Evolutionary conservation across 2,113 vertebrate genomes (phyloP).

Genomic region (Gnathonemus echidnorhynchus): DNA sequence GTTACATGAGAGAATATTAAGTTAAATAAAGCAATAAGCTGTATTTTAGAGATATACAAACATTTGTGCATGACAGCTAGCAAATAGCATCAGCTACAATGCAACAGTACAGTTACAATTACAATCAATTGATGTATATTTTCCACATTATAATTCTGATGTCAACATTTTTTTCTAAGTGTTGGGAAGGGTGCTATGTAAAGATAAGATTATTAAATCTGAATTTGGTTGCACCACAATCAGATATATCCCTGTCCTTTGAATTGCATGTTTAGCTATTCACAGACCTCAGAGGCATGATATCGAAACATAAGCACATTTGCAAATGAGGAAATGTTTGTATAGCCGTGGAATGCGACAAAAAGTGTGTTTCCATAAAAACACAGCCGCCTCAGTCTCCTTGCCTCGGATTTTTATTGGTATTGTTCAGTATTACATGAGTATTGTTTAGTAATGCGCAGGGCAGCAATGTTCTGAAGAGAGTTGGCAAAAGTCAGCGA

Average conservation of each 20-base stretch:
- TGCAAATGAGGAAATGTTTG: background rate
- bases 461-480: background rate
- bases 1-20: background rate
- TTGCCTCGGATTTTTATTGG: background rate
- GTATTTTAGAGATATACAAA: background rate
- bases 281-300: background rate
- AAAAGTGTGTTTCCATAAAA: background rate
- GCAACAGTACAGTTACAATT: background rate
- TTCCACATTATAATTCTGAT: background rate
- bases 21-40: background rate
- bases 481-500: background rate
- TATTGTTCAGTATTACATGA: background rate
- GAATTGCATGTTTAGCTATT: background rate
- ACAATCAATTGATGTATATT: background rate
- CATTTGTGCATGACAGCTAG: background rate
- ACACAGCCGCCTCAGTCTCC: background rate
- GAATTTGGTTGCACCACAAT: background rate
- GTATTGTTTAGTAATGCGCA: background rate
- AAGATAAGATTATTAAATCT: background rate
- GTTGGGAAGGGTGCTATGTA: background rate
- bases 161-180: background rate
- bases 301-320: background rate
- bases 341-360: background rate
- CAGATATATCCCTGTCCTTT: background rate
- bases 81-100: background rate